phyloP scores from a whole-genome alignment of 2,888 invertebrate genomes.

The Morpho achilles region DNA sequence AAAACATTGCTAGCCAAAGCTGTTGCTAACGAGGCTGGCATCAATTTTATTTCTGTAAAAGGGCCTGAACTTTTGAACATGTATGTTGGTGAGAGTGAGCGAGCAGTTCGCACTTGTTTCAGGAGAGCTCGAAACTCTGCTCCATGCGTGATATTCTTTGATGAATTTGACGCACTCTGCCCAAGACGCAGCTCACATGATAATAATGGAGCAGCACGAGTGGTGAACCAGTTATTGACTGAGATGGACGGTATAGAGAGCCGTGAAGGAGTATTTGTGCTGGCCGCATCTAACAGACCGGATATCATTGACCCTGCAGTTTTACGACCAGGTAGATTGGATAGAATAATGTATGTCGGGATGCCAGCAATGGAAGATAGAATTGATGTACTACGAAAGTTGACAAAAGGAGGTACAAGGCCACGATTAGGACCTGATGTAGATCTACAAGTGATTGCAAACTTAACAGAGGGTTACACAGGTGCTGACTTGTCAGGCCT shows the following conservation, averaged over 20 bases:
- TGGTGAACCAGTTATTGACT: conserved; percentile 97
- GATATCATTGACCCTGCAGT: conserved; percentile 98
- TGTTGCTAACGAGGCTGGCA: conserved; percentile 98
- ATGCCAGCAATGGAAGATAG: conserved; percentile 90
- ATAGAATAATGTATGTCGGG: conserved; percentile 93
- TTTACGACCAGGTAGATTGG: conserved; percentile 91
- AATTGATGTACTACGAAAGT: conserved; percentile 90
- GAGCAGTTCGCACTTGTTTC: conserved; percentile 97
- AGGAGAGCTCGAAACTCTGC: conserved; percentile 95
- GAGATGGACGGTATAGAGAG: conserved; percentile 99
- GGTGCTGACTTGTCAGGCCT: conserved; percentile 97
- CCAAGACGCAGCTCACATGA: conserved; percentile 90
- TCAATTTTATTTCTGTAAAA: conserved; percentile 99
- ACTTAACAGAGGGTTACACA: conserved; percentile 87
- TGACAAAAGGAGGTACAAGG: conserved; percentile 92
- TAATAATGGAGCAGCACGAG: conserved; percentile 86
- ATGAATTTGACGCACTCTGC: conserved; percentile 97
- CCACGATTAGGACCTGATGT: conserved; percentile 89
- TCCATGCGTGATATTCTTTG: conserved; percentile 99
- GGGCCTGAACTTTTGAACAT: conserved; percentile 98
- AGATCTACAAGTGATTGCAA: conserved; percentile 84
- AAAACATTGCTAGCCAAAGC: conserved; percentile 99
- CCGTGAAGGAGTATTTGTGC: conserved; percentile 94
- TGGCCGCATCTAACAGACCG: conserved; percentile 98
- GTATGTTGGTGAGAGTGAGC: conserved; percentile 99